phyloP scores from a whole-genome alignment of 2,888 invertebrate species.

The Synergus japonicus region DNA sequence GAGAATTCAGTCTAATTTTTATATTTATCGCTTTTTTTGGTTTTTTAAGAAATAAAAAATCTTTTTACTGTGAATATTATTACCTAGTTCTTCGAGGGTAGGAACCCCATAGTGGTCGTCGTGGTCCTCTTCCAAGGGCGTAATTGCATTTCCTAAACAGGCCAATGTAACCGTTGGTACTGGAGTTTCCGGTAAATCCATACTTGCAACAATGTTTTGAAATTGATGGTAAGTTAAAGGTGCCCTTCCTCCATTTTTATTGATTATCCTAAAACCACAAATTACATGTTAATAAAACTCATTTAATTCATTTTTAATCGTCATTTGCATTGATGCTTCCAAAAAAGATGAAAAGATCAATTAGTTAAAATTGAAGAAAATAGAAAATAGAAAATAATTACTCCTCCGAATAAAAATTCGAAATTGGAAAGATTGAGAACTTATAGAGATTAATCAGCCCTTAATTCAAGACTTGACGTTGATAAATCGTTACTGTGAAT shows the following conservation, averaged over 20 bases:
- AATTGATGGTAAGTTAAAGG: slow-evolving; percentile 93
- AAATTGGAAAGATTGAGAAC: too few relatives aligned
- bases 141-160: slow-evolving; percentile 81
- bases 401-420: not conserved
- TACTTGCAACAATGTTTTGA: slow-evolving; percentile 86
- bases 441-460: not conserved
- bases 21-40: not conserved
- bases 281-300: too few relatives aligned
- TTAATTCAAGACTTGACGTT: not conserved
- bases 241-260: slow-evolving; percentile 88
- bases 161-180: slow-evolving; percentile 80
- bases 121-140: slow-evolving; percentile 87
- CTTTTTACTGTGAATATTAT: too few relatives aligned
- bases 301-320: too few relatives aligned
- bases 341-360: too few relatives aligned
- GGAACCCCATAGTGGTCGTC: slow-evolving; percentile 92
- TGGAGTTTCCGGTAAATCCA: slow-evolving; percentile 86
- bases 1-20: too few relatives aligned
- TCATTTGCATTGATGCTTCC: too few relatives aligned
- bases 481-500: not conserved
- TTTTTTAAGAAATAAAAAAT: not conserved
- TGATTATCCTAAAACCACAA: slow-evolving; percentile 83
- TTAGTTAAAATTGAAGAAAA: too few relatives aligned
- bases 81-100: slow-evolving; percentile 89
- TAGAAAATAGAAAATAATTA: not conserved